Evolutionary conservation across 1,140 invertebrate species (phyloP), one percentile per base, ranked within the genome.

Genomic region (Diploscapter pachys): DNA sequence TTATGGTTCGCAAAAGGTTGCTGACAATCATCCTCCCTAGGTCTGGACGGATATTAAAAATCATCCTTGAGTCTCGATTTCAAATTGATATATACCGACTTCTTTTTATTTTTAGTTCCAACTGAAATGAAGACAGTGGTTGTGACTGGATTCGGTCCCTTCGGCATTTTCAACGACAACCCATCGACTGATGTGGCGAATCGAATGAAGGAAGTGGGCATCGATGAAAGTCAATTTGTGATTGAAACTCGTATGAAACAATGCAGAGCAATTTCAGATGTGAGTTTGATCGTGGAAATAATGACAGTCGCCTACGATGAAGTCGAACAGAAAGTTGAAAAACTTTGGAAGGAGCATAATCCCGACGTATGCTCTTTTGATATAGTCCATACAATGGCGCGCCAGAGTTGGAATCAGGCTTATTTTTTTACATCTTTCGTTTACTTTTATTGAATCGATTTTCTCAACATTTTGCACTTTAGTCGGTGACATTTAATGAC

Each of bases 101-200:
- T 31, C 31, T 31, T 31, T 31, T 31, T 31, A 31, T 1, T 31
- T 31, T 31, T 31, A 31, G 31, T 31, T 31, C 31, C 31, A 31
- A 31, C 31, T 31, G 31, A 31, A 31, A 31, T 31, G 31, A 31
- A 31, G 31, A 31, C 53, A 9, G 54, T 71, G 5, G 69, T 71
- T 5, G 55, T 71, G 5, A 71, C 69, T 5, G 69, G 69, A 6
- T 71, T 71, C 54, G 69, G 69, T 11, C 54, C 69, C 5, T 71
- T 71, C 56, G 54, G 57, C 56, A 8, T 6, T n/a, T 71, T 63
- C 69, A 59, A 6, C 5, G 56, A 62, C 54, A 71, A 71, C 51
- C 69, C 69, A 6, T 63, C 54, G n/a, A 50, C 53, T 11, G 69
- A 48, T 13, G 55, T 71, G 11, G 9, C 54, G 11, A 11, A 68